A percentile compares a stretch with the other conserved stretches of the same genome.
Evolutionary conservation across 2,113 vertebrate genomes (phyloP).

Genomic region (Leucoraja erinaceus): DNA sequence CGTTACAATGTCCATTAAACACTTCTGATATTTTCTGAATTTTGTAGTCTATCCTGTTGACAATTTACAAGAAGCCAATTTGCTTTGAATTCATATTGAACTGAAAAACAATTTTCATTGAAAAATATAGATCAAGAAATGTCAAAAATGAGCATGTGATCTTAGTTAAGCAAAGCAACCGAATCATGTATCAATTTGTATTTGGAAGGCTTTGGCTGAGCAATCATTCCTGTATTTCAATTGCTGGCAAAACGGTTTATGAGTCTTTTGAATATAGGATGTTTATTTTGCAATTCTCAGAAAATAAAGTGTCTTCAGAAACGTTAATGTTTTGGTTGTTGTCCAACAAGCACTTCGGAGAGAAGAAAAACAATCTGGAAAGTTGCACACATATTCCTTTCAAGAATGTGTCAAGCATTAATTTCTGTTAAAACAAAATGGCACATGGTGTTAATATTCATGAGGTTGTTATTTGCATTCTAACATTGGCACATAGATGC

Average conservation of each 20-base stretch:
- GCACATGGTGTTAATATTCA: not conserved
- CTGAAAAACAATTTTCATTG: not conserved
- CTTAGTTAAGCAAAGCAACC: not conserved
- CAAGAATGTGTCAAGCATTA: not conserved
- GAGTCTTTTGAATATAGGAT: not conserved
- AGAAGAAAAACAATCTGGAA: not conserved
- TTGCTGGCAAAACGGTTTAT: not conserved
- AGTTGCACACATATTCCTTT: not conserved
- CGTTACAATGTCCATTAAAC: no score
- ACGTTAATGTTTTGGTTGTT: not conserved
- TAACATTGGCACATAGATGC: not conserved
- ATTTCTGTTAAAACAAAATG: not conserved
- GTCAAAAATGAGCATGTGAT: not conserved
- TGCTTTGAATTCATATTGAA: not conserved
- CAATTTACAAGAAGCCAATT: not conserved
- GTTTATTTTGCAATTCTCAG: not conserved
- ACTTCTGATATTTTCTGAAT: no score
- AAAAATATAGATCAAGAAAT: not conserved
- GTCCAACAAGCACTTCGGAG: not conserved
- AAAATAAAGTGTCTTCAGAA: not conserved
- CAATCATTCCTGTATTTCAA: not conserved
- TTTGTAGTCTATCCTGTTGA: not conserved
- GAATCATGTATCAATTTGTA: not conserved
- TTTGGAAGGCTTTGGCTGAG: not conserved
- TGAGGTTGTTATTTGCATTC: not conserved